Conservation (phyloP, 2,797 vertebrate species). For the Hypotaenidia philippensis region DNA sequence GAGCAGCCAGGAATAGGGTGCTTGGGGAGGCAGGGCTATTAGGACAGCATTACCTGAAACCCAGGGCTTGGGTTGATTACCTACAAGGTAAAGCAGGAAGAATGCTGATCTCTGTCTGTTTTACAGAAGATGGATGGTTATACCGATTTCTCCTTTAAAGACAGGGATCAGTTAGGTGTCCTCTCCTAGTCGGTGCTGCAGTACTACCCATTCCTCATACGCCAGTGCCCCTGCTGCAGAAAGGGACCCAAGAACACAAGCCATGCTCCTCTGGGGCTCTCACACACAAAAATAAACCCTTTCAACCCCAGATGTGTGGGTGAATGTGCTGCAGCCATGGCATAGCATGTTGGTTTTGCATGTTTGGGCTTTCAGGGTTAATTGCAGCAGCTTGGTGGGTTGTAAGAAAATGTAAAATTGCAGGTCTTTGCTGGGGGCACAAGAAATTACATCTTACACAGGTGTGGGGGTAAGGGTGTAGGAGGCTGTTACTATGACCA, state of each 20-base stretch:
- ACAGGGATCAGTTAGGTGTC: background rate
- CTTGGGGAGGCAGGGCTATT: background rate
- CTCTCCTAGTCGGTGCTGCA: background rate
- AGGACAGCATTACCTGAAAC: rapidly evolving
- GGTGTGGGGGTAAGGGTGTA: background rate
- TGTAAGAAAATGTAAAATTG: background rate
- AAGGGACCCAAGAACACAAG: background rate
- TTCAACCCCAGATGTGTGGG: rapidly evolving
- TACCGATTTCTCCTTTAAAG: background rate
- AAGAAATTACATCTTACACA: background rate
- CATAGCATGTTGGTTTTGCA: background rate
- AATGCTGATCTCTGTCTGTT: background rate
- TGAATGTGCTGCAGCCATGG: background rate
- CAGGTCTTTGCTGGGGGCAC: background rate
- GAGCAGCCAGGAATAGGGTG: background rate
- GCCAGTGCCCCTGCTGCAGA: background rate
- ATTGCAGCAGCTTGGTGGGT: background rate
- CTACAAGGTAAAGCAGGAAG: background rate
- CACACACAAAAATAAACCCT: background rate
- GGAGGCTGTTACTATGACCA: background rate
- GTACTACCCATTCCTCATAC: background rate
- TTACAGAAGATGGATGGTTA: background rate
- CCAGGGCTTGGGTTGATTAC: background rate
- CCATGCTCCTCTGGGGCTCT: rapidly evolving
- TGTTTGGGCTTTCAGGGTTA: background rate